Base-by-base conservation (phyloP, 2,113 vertebrate species). In the Albula glossodonta region DNA sequence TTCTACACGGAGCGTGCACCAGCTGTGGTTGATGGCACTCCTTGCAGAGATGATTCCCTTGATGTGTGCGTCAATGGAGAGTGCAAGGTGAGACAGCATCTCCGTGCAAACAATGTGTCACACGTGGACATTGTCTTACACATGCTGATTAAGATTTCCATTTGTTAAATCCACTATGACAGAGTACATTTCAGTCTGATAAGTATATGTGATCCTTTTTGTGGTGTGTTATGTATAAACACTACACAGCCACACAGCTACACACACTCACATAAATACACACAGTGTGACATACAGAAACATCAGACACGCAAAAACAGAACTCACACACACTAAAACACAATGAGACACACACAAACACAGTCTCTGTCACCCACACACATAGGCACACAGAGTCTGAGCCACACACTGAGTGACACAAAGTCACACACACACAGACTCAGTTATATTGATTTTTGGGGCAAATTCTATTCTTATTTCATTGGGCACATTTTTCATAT, bases 1-100 rank as follows among this genome's bases (percentile, higher is more conserved):
- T 99, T 99, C 95, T 99, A 99, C 94, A 99, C 98, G 0, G 98
- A 99, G 91, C 95, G 97, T 6, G 97, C 98, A 0, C 97, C 98
- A 0, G 98, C 98, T 0, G 98, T 99, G 90, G 97, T 99, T 90
- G 98, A 99, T 0, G 98, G 98, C 80, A 99, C 98, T 0, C 95
- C 95, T 0, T 99, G 98, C 88, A 91, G 97, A 81, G 97, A 96
- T 0, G 97, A 99, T 90, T 98, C 98, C 0, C 94, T 97, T 6
- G 98, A 99, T 84, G 97, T 99, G 87, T 99, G 98, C 2, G 98
- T 99, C 86, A 98, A 97, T 0, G 98, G 98, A 78, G 98, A 99
- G 90, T 99, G 98, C 95, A 99, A 99, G 97, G 98, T 99, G 89
- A 3, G 41, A 91, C 90, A 83, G 15, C 2, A 4, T 51, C 49